Evolutionary conservation across 2,113 vertebrate species (phyloP).

Genomic region (zebrafish (Danio rerio)): DNA sequence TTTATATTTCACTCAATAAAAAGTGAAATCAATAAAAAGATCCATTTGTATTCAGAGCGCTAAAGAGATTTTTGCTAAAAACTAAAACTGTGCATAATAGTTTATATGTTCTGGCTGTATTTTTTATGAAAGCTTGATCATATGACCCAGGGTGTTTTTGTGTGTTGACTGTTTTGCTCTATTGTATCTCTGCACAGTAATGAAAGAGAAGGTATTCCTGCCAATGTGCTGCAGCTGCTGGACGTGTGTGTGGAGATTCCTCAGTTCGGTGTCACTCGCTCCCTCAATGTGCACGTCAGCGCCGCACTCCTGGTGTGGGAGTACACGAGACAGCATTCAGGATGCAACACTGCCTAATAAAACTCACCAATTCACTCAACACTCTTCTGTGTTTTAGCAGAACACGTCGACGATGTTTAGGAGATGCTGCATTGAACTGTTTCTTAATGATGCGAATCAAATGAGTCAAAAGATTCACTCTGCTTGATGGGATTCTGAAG

Average conservation of each 20-base stretch:
- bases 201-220: constrained; percentile 93
- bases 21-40: too few species aligned
- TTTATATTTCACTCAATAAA: too few species aligned
- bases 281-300: constrained; percentile 95
- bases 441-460: neutral
- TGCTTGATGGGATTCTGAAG: neutral
- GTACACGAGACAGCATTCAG: constrained; percentile 88
- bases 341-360: constrained; percentile 4
- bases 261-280: constrained; percentile 91
- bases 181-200: constrained; percentile 76
- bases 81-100: too few species aligned
- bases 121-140: too few species aligned
- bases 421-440: neutral
- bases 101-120: too few species aligned
- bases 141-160: too few species aligned
- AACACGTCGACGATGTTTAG: neutral
- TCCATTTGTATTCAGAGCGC: too few species aligned
- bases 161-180: neutral
- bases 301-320: constrained; percentile 97
- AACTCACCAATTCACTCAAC: neutral
- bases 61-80: too few species aligned
- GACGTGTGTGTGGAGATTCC: constrained; percentile 97
- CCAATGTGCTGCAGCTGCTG: constrained; percentile 88
- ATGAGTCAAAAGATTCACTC: neutral
- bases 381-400: constrained; percentile 25